A percentile compares a stretch with the other conserved stretches of the same genome.
phyloP scores from a whole-genome alignment of 2,888 invertebrate species.

The Quadriops clusia region DNA sequence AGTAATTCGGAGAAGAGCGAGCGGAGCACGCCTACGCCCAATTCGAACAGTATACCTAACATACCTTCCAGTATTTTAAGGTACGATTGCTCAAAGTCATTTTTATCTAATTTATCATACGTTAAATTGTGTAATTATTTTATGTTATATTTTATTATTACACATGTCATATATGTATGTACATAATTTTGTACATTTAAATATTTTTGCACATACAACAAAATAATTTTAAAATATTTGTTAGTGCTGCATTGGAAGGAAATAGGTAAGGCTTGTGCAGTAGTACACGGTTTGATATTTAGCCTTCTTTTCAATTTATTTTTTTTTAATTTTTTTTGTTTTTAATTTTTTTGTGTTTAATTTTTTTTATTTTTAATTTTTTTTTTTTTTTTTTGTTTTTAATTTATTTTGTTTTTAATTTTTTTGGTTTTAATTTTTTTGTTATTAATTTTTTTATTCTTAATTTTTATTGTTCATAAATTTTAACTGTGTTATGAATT shows the following conservation, averaged over 20 bases:
- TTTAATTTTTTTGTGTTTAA: conserved; percentile 1
- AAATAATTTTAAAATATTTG: too few relatives aligned
- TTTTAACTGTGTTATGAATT: conserved; percentile 10
- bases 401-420: too few relatives aligned
- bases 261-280: conserved; percentile 52
- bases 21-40: conserved; percentile 24
- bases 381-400: conserved; percentile 11
- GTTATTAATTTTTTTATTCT: conserved; percentile 6
- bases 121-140: conserved; percentile 2
- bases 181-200: too few relatives aligned
- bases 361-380: conserved; percentile 12
- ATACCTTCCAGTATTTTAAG: conserved; percentile 41
- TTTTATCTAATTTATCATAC: conserved; percentile 3
- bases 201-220: too few relatives aligned
- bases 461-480: not conserved
- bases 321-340: too few relatives aligned
- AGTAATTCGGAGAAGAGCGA: conserved; percentile 25
- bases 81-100: conserved; percentile 25
- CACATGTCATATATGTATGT: conserved; percentile 1
- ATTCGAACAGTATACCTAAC: conserved; percentile 22
- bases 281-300: too few relatives aligned
- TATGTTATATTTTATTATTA: conserved; percentile 22
- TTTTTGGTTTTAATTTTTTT: conserved; percentile 6
- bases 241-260: conserved; percentile 61
- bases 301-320: too few relatives aligned